These are phyloP conservation scores for Microchirus variegatus DNA, from an alignment of 2,797 vertebrate species.

Conservation along the genomic window DNA sequence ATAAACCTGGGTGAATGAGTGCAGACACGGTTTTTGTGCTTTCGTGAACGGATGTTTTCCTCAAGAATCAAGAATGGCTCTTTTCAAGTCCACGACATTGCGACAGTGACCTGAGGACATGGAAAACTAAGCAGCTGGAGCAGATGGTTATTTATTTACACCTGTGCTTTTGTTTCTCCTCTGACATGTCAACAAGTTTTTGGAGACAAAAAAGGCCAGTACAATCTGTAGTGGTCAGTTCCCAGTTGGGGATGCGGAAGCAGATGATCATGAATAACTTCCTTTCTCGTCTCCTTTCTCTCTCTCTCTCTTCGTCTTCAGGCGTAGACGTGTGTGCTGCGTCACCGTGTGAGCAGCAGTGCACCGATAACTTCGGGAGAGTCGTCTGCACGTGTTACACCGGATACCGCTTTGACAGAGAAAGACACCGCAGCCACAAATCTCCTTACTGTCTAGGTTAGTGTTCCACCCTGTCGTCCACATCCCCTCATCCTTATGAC, in stretches of 20 bases:
- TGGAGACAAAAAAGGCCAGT: neutral
- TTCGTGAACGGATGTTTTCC: neutral
- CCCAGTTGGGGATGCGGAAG: constrained; percentile 1
- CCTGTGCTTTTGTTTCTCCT: neutral
- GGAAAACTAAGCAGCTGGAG: neutral
- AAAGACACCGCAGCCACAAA: constrained; percentile 77
- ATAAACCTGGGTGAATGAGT: too few relatives aligned
- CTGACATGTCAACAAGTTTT: neutral
- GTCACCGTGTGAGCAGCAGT: constrained; percentile 87
- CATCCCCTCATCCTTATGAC: neutral
- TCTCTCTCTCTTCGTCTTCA: constrained; percentile 27
- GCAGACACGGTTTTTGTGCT: too few relatives aligned
- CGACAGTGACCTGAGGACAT: neutral
- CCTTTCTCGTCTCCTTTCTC: too few relatives aligned
- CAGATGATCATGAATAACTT: neutral
- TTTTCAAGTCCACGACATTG: neutral
- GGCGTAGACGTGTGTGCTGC: constrained; percentile 81
- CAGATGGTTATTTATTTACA: neutral
- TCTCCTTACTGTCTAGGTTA: constrained; percentile 84
- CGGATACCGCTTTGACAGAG: constrained; percentile 83
- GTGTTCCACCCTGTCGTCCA: constrained; percentile 38
- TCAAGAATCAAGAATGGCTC: neutral
- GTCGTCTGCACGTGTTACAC: constrained; percentile 84
- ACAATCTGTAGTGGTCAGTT: neutral
- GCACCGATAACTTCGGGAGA: constrained; percentile 84